These are phyloP conservation scores for Notamacropus eugenii DNA, from an alignment of 2,797 vertebrate genomes.

Conservation along the genomic window DNA sequence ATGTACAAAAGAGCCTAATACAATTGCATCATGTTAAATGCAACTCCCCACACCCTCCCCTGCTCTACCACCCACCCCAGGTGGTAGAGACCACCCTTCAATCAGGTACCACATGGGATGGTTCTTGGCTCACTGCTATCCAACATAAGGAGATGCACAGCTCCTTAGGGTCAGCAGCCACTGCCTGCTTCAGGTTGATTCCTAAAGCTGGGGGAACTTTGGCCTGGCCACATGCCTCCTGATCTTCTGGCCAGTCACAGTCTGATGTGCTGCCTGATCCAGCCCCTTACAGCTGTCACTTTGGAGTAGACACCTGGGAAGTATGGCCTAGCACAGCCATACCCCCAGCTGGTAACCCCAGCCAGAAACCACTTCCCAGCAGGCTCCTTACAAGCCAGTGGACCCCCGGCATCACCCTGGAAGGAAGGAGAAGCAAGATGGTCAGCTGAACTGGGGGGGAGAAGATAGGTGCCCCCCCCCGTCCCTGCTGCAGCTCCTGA, in stretches of 20 bases:
- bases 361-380: conserved; percentile 95
- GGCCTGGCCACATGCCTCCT: background rate
- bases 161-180: accelerated
- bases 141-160: background rate
- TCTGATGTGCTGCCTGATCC: conserved; percentile 90
- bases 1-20: conserved; percentile 69
- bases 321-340: conserved; percentile 92
- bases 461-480: background rate
- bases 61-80: background rate
- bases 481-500: background rate
- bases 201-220: background rate
- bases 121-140: background rate
- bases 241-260: conserved; percentile 70
- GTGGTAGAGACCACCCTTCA: background rate
- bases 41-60: background rate
- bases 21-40: conserved; percentile 46
- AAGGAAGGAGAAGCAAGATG: conserved; percentile 18
- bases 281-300: conserved; percentile 91
- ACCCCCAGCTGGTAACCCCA: conserved; percentile 98
- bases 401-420: conserved; percentile 96
- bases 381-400: conserved; percentile 91
- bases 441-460: background rate
- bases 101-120: background rate
- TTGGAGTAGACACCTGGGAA: conserved; percentile 95
- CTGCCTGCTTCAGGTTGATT: background rate